Base-by-base conservation (phyloP, 92 coral and sea anemone genomes). In the Zoanthus gigantus region DNA sequence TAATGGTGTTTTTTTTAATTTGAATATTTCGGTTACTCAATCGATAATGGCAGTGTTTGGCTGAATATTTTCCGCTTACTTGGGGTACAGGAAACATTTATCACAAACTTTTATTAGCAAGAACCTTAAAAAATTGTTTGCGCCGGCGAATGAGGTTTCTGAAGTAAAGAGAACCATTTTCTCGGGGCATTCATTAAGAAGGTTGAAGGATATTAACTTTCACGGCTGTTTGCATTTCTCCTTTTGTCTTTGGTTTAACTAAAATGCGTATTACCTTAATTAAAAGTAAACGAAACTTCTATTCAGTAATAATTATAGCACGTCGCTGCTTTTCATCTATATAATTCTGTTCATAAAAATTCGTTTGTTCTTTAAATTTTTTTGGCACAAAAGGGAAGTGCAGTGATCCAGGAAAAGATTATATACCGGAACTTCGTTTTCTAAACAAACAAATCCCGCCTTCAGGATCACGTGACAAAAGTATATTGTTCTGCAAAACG, bases 371-470 rank as follows among this genome's bases (percentile, higher is more conserved):
- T 69, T 69, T 29, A 6, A 2, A 1, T 30, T 30, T 69, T 69
- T 28, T 5, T 69, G 31, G 16, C 17, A 30, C 74, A 34, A 69
- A 69, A 30, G 17, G 74, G 46, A 69, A 63, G 16, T 37, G 42
- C 42, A 58, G n/a, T 63, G 29, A 63, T 63, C 32, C 69, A 63
- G 32, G 28, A 63, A 9, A 7, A 23, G 29, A 17, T 63, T 30
- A 6, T 34, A 6, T 28, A 69, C 47, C 74, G 74, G 74, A 69
- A 69, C 34, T 69, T 34, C 47, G 69, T 63, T 63, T 63, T 63
- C 28, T 6, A 63, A 63, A 69, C 34, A 69, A 31, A 69, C 72
- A 69, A 69, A 69, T 30, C 46, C 74, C 74, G 45, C 45, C 74
- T 44, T 69, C 74, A 15, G 4, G 45, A 16, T 69, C 74, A 69